phyloP scores from a whole-genome alignment of 2,888 invertebrate species.

The Orthonevra nobilis region DNA sequence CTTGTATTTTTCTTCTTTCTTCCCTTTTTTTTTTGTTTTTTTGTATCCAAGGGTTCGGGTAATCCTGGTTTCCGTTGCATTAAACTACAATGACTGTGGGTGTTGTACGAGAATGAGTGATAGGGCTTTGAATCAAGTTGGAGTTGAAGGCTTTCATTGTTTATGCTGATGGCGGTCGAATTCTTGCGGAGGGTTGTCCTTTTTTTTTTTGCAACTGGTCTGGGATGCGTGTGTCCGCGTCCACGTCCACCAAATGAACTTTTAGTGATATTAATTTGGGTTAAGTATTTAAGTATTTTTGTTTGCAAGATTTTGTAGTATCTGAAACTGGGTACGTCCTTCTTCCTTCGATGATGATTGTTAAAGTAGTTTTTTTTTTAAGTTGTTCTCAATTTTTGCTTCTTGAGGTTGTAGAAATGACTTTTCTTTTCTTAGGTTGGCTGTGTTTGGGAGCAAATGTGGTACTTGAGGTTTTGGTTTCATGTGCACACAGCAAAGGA shows the following conservation, averaged over 20 bases:
- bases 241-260: constrained; percentile 52
- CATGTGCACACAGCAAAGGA: constrained; percentile 13
- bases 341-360: too few species aligned
- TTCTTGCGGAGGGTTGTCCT: constrained; percentile 16
- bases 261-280: constrained; percentile 66
- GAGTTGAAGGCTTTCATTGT: constrained; percentile 14
- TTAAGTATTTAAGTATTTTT: constrained; percentile 49
- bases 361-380: constrained; percentile 25
- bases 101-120: too few species aligned
- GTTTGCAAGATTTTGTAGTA: constrained; percentile 32
- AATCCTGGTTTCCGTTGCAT: constrained; percentile 63
- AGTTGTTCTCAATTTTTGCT: too few species aligned
- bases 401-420: too few species aligned
- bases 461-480: constrained; percentile 6
- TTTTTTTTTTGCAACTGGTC: constrained; percentile 19
- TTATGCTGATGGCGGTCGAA: constrained; percentile 21
- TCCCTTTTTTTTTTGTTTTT: constrained; percentile 45
- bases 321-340: constrained; percentile 8
- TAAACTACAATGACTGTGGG: constrained; percentile 64
- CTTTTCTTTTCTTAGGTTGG: constrained; percentile 3
- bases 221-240: too few species aligned
- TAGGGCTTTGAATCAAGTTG: background rate
- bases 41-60: too few species aligned
- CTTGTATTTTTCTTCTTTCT: background rate
- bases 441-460: constrained; percentile 3